Evolutionary conservation across 1,140 invertebrate species (phyloP), one percentile per base, ranked within the genome.

Genomic region (Neuroterus valhalla): DNA sequence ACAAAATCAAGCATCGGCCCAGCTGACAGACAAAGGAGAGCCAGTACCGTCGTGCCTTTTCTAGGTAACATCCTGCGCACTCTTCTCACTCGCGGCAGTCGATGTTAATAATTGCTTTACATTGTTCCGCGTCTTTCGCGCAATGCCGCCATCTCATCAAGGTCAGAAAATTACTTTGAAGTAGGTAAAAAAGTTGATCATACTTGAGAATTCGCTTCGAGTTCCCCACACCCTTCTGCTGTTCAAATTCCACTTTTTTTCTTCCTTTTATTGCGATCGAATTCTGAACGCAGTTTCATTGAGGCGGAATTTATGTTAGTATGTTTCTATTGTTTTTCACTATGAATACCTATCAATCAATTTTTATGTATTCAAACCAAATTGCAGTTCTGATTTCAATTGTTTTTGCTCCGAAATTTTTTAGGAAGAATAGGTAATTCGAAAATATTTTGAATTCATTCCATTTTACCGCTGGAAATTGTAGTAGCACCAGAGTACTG

Each of bases 1-100:
- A 73, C 66, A 68, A 68, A 73, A 73, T 68, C 66, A 73, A 73
- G 21, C 66, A 46, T 73, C 43, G 21, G 14, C 45, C 38, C 19
- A 46, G n/a, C 55, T 62, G 55, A 62, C 55, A 62, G 55, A 62
- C 55, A 62, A 62, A 62, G 14, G 55, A 62, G 55, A 62, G 23
- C 55, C 23, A 38, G 31, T 38, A 38, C 31, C n/a, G 55, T 23
- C 31, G 31, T 62, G 55, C 31, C 55, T 62, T 62, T 62, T 31
- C 8, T 23, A 38, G 21, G 55, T 26, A 31, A 62, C 55, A 62
- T 62, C 55, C 55, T 62, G 55, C 17, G 12, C 55, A 15, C 55
- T 62, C 11, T 50, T 62, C 55, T 62, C 55, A 26, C 55, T 62
- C 12, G 14, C 14, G 31, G 55, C 55, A 23, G 31, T 62, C 55